These are phyloP conservation scores for Eledona agricola DNA, from an alignment of 2,888 invertebrate species.

Conservation along the genomic window DNA sequence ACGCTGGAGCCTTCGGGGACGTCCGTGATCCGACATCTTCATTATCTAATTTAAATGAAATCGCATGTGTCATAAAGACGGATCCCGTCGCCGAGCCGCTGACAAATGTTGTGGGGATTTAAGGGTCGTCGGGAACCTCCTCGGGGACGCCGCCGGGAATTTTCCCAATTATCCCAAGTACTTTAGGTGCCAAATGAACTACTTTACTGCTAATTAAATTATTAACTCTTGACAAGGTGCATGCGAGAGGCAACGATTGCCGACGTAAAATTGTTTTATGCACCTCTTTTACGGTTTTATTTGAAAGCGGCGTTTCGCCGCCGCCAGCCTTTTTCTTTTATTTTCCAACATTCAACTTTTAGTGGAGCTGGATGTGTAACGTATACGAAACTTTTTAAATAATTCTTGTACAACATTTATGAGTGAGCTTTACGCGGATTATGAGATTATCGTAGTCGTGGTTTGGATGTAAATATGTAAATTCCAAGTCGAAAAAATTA, in stretches of 20 bases:
- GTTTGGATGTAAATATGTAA: too few relatives aligned
- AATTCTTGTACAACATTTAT: conserved; percentile 14
- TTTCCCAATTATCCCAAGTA: conserved; percentile 9
- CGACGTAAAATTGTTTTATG: conserved; percentile 10
- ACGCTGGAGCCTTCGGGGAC: neutral
- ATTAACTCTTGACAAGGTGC: conserved; percentile 1
- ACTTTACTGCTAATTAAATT: conserved; percentile 16
- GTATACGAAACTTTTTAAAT: conserved; percentile 18
- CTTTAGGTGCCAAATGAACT: conserved; percentile 9
- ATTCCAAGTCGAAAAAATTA: too few relatives aligned
- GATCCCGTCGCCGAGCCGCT: conserved; percentile 3
- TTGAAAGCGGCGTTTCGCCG: conserved; percentile 14
- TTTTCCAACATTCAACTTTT: conserved; percentile 18
- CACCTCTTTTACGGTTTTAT: conserved; percentile 12
- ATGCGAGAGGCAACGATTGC: neutral
- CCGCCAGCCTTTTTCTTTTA: conserved; percentile 12
- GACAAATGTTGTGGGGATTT: conserved; percentile 5
- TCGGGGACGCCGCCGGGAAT: conserved; percentile 6
- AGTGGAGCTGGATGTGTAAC: conserved; percentile 14
- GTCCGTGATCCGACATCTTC: neutral
- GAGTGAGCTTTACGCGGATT: conserved; percentile 9
- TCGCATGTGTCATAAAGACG: conserved; percentile 16
- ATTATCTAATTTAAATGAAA: conserved; percentile 14
- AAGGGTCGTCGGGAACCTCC: conserved; percentile 1
- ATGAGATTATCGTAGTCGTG: too few relatives aligned